Evolutionary conservation across 2,113 vertebrate genomes (phyloP).

Genomic region (Strigops habroptila): DNA sequence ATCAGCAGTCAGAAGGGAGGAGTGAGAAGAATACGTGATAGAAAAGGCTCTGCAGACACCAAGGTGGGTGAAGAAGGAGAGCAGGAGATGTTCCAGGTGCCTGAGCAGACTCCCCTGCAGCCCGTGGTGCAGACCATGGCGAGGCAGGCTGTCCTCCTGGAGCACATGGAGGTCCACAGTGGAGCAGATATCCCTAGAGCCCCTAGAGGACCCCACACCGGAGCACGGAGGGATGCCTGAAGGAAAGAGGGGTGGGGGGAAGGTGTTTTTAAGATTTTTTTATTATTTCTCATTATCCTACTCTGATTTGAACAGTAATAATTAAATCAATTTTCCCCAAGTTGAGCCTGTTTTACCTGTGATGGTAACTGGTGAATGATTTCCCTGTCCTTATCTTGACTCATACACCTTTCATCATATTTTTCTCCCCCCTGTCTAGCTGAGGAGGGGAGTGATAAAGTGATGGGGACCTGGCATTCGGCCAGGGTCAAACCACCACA

Average conservation of each 20-base stretch:
- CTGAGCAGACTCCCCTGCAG: not conserved
- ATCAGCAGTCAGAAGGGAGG: not conserved
- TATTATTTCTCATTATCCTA: not conserved
- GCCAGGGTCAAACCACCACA: not conserved
- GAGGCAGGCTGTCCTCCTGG: not conserved
- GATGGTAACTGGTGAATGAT: not conserved
- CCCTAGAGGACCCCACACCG: not conserved
- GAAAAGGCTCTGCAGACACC: not conserved
- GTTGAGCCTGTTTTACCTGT: not conserved
- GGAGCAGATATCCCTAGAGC: not conserved
- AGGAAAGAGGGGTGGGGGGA: not conserved
- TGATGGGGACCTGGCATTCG: not conserved
- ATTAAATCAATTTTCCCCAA: not conserved
- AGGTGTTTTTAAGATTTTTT: not conserved
- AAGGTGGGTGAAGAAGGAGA: not conserved
- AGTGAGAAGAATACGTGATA: not conserved
- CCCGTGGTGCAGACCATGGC: not conserved
- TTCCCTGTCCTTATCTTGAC: not conserved
- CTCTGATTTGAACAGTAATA: not conserved
- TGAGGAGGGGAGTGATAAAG: not conserved
- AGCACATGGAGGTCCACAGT: not conserved
- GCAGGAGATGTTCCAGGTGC: not conserved
- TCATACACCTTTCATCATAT: rapidly evolving
- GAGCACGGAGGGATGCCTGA: not conserved
- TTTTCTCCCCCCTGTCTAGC: not conserved